Base-by-base conservation (phyloP, 1,140 invertebrate genomes). In the Atta texana region DNA sequence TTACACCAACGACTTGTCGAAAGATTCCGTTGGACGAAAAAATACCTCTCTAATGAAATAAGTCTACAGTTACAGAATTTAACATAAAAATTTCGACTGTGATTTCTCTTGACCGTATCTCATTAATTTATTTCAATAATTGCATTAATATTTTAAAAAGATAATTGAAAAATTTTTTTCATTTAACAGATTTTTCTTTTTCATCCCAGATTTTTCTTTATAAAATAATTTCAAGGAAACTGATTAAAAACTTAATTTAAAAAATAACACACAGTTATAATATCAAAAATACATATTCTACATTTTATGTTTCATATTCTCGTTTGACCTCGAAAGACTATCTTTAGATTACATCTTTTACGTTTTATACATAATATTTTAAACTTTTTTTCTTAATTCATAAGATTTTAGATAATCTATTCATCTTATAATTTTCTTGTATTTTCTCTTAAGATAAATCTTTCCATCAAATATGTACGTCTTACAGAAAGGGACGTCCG, bases 1-100 rank as follows among this genome's bases (percentile, higher is more conserved):
- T 87, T 82, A 89, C 55, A 63, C 51, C 49, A 77, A 85, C 21
- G 49, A 3, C 59, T 69, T 66, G 61, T 69, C 16, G 49, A 55
- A 68, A 68, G 64, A 18, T 39, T 57, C 49, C 12, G 3, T 53
- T 68, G 68, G 31, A 76, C 31, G 72, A n/a, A 69, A 31, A 71
- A 21, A 74, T 49, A 34, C 77, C 39, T 81, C 53, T 81, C 44
- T 57, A n/a, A 7, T 2, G 31, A 4, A 24, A 44, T 14, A 39
- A 78, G 72, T 44, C 44, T 55, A 78, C 7, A 31, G 10, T 34
- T 28, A 14, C 34, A 68, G 12, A 78, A 31, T 51, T 78, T 51
- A 44, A 51, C 66, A 49, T 7, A 34, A 44, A 80, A 68, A 68
- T 80, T 18, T 44, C 39, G 7, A 6, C 8, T 24, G 28, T 14